Conservation (phyloP, 1,140 invertebrate species). For the Dreissena rostriformis region DNA sequence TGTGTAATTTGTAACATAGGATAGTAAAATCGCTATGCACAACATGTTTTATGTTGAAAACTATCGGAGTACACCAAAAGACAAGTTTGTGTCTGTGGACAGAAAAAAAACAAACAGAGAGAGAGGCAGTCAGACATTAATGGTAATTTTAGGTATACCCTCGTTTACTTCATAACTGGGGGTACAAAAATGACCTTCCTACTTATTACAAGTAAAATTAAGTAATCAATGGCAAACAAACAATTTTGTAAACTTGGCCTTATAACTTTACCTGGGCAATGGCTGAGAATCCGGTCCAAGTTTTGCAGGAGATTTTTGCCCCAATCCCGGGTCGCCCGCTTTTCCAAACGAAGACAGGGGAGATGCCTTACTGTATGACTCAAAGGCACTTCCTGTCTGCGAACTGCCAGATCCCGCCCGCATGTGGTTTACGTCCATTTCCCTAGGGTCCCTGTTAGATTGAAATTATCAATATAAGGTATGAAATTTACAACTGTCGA, state of each 20-base stretch:
- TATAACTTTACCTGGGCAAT: slow-evolving; percentile 32
- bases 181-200: not conserved
- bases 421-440: slow-evolving; percentile 2
- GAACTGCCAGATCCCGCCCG: slow-evolving; percentile 14
- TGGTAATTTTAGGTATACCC: too few species aligned
- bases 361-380: slow-evolving; percentile 91
- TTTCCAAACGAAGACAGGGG: slow-evolving; percentile 66
- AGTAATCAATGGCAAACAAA: slow-evolving; percentile 5
- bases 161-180: not conserved
- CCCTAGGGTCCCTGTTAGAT: slow-evolving; percentile 31
- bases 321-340: slow-evolving; percentile 7
- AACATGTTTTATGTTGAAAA: too few species aligned
- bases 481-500: too few species aligned
- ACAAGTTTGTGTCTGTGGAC: too few species aligned
- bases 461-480: slow-evolving; percentile 6
- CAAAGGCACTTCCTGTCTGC: slow-evolving; percentile 92
- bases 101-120: too few species aligned
- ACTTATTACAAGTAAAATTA: slow-evolving; percentile 2
- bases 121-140: too few species aligned
- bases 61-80: too few species aligned
- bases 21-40: too few species aligned
- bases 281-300: not conserved
- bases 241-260: not conserved
- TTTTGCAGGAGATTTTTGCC: slow-evolving; percentile 16
- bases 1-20: too few species aligned